Evolutionary conservation across 2,113 vertebrate genomes (phyloP).

Genomic region (Campylomormyrus numenius): DNA sequence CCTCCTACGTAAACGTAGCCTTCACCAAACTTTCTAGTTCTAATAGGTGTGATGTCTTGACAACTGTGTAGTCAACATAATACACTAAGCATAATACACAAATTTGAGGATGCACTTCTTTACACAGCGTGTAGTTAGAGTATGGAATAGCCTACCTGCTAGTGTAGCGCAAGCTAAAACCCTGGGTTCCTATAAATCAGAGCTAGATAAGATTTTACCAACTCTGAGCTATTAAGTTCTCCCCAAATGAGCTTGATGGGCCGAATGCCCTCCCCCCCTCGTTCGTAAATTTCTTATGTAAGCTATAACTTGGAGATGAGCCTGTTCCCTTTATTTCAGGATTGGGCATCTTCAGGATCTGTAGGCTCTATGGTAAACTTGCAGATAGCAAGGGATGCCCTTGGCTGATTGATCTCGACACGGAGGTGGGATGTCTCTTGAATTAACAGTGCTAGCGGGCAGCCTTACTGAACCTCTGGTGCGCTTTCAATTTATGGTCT

Average conservation of each 20-base stretch:
- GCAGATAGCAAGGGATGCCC: not conserved
- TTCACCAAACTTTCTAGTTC: not conserved
- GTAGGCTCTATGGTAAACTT: not conserved
- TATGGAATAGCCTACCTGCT: too few relatives aligned
- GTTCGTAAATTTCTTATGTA: too few relatives aligned
- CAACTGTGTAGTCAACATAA: not conserved
- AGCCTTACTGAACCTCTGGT: not conserved
- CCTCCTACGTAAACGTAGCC: not conserved
- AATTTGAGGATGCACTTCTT: too few relatives aligned
- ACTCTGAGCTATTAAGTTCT: too few relatives aligned
- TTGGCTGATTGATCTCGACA: not conserved
- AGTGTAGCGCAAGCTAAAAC: too few relatives aligned
- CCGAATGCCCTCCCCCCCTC: too few relatives aligned
- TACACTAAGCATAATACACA: not conserved
- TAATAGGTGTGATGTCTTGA: not conserved
- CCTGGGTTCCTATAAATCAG: too few relatives aligned
- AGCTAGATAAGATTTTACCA: too few relatives aligned
- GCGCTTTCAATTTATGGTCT: not conserved
- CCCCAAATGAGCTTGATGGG: too few relatives aligned
- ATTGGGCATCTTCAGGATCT: not conserved
- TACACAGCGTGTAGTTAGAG: too few relatives aligned
- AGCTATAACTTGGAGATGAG: not conserved
- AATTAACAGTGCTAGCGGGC: not conserved
- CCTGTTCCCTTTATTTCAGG: not conserved
- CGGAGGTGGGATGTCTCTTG: not conserved